Base-by-base conservation (phyloP, 2,888 invertebrate species). In the Eupeodes latifasciatus region DNA sequence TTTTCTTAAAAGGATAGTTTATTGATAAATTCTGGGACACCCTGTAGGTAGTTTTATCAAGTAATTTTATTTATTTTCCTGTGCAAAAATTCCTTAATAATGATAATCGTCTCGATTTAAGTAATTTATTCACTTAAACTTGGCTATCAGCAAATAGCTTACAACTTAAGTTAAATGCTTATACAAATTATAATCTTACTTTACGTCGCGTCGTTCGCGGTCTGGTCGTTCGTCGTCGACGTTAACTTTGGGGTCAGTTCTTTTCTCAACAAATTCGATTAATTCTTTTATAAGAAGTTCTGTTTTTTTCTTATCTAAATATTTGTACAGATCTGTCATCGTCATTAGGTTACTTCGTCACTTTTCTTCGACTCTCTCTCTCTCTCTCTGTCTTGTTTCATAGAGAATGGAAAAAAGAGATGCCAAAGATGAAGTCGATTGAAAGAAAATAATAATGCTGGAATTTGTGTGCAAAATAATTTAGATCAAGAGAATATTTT, bases 241-340 rank as follows among this genome's bases (percentile, higher is more conserved):
- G 27, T 27, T 27, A 49, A 49, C 12, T 40, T 16, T 40, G 40
- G 11, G 34, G 9, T 14, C 12, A 9, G 10, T 1, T 40, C 40
- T 66, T 44, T 10, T 34, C 67, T n/a, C n/a, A 51, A 14, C 19
- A 10, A 53, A 36, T 53, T 36, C 1, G 4, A 53, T 19, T 12
- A 40, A 34, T 34, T 1, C 14, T 40, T 51, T 5, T 27, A 6
- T 19, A 3, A n/a, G 3, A n/a, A n/a, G 12, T 9, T 40, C 6
- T 40, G 40, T 4, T 1, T 16, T 19, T n/a, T 53, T 53, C 53
- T 27, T 9, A 62, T 74, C 51, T 34, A 53, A 75, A 86, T 75
- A 69, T 78, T 81, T 75, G 44, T 51, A 4, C n/a, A 59, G 69
- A 82, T 71, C 76, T 76, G 86, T 82, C 86, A 82, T 62, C 79